A percentile compares a stretch with the other conserved stretches of the same genome.
These are phyloP conservation scores for Paramormyrops kingsleyae DNA, from an alignment of 2,113 vertebrate genomes.

Conservation along the genomic window DNA sequence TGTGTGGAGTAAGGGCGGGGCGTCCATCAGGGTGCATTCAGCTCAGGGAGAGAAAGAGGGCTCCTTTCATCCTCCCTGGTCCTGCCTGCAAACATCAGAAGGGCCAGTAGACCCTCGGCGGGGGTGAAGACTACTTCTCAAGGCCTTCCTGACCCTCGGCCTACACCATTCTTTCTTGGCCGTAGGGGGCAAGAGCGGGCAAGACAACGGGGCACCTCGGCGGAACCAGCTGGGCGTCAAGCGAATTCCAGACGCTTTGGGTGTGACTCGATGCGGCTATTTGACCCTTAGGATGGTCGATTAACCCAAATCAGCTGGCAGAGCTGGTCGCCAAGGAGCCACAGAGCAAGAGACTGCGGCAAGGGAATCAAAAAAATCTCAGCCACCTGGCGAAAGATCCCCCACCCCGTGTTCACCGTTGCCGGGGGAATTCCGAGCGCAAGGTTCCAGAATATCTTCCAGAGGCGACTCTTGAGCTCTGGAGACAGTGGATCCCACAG, in stretches of 20 bases:
- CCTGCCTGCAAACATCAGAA: conserved; percentile 67
- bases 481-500: background rate
- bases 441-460: background rate
- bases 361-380: background rate
- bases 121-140: background rate
- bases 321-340: background rate
- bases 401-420: background rate
- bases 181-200: background rate
- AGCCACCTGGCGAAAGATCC: background rate
- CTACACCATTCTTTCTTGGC: background rate
- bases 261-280: background rate
- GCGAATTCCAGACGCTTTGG: background rate
- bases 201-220: background rate
- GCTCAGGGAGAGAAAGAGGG: conserved; percentile 62
- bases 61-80: conserved; percentile 70
- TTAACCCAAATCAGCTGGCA: background rate
- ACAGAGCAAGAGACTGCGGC: background rate
- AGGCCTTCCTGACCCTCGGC: background rate
- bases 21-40: conserved; percentile 47
- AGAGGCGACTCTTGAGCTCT: background rate
- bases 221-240: background rate
- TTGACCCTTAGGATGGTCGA: background rate
- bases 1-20: conserved; percentile 46
- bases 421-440: background rate
- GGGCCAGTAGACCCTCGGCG: conserved; percentile 42